Evolutionary conservation across 2,797 vertebrate species (phyloP).

Genomic region (Poeciliopsis presidionis): DNA sequence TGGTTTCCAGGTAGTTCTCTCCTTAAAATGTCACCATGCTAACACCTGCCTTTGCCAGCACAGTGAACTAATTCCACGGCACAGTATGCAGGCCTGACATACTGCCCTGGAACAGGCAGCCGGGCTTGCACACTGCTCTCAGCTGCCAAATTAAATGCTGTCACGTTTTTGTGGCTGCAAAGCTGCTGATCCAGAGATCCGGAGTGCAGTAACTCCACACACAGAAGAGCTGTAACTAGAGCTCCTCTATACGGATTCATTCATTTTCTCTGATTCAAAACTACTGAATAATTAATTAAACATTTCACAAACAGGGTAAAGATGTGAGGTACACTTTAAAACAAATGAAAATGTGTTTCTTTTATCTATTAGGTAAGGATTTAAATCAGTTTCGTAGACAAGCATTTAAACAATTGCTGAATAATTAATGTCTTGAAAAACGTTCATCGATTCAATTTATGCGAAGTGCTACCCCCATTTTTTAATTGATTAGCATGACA

Average conservation of each 20-base stretch:
- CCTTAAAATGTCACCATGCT: constrained; percentile 19
- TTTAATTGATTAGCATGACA: constrained; percentile 11
- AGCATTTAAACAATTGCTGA: not conserved
- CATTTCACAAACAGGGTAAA: not conserved
- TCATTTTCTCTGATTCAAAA: not conserved
- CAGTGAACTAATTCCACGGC: constrained; percentile 44
- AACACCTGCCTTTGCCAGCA: constrained; percentile 35
- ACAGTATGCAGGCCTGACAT: constrained; percentile 48
- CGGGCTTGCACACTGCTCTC: constrained; percentile 20
- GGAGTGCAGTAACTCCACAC: constrained; percentile 16
- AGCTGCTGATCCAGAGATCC: constrained; percentile 60
- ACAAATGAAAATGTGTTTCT: not conserved
- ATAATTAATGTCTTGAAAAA: not conserved
- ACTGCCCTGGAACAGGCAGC: constrained; percentile 52
- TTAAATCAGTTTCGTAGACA: not conserved
- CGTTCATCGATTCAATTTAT: not conserved
- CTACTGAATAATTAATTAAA: not conserved
- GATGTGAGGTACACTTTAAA: not conserved
- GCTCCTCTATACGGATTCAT: constrained; percentile 7
- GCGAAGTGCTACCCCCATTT: not conserved
- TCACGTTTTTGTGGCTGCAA: constrained; percentile 49
- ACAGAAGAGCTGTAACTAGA: constrained; percentile 12
- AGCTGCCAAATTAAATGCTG: constrained; percentile 61
- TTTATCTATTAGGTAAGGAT: not conserved
- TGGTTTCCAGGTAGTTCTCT: constrained; percentile 19